Evolutionary conservation across 2,888 invertebrate species (phyloP).

Genomic region (Thyatira batis): DNA sequence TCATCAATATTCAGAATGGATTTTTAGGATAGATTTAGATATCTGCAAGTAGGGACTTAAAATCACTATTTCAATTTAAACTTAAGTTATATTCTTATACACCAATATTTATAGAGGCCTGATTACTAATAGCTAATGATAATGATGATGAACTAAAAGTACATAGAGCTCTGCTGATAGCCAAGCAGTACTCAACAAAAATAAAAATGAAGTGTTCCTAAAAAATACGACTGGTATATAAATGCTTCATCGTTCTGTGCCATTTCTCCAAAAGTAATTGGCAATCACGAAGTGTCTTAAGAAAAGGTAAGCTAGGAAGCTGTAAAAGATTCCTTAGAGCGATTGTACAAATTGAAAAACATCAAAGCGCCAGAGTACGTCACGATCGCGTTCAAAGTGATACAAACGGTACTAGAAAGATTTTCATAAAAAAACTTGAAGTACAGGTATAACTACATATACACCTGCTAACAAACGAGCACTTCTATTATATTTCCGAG

Average conservation of each 20-base stretch:
- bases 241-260: background rate
- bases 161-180: no score
- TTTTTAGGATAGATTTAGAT: no score
- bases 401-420: background rate
- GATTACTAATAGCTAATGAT: no score
- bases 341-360: background rate
- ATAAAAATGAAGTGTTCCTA: background rate
- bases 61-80: no score
- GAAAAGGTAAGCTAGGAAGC: conserved; percentile 4
- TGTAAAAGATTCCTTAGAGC: background rate
- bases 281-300: background rate
- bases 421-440: background rate
- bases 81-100: no score
- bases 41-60: no score
- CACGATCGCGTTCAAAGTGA: background rate
- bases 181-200: no score
- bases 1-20: no score
- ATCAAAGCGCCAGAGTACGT: background rate
- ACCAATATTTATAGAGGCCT: no score
- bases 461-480: conserved; percentile 23
- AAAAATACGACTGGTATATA: background rate
- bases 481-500: conserved; percentile 24
- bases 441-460: background rate
- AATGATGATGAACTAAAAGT: no score
- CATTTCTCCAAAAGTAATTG: background rate